phyloP scores from a whole-genome alignment of 2,888 invertebrate species.

The Xestobium rufovillosum region DNA sequence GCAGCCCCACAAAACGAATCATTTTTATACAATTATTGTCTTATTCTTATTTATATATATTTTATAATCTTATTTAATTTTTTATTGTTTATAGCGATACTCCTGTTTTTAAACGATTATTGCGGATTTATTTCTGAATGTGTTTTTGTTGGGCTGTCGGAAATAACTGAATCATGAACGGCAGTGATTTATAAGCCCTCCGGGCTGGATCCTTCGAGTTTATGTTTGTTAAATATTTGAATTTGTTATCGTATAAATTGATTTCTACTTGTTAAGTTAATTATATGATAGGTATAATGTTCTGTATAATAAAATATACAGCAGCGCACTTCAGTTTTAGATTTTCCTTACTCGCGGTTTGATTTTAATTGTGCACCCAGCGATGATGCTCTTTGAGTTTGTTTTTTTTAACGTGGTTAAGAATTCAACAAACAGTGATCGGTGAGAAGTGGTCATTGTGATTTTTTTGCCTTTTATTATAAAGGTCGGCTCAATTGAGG shows the following conservation, averaged over 20 bases:
- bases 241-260: constrained; percentile 34
- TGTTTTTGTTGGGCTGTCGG: constrained; percentile 34
- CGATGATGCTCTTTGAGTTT: too few species aligned
- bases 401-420: too few species aligned
- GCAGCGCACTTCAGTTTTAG: constrained; percentile 39
- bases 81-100: constrained; percentile 33
- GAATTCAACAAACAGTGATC: too few species aligned
- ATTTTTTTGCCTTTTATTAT: too few species aligned
- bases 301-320: constrained; percentile 41
- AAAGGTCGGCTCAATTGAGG: too few species aligned
- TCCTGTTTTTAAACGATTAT: constrained; percentile 1
- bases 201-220: too few species aligned
- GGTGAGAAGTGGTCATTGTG: too few species aligned
- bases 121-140: constrained; percentile 23
- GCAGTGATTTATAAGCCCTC: too few species aligned
- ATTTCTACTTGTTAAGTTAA: constrained; percentile 41
- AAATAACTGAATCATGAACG: too few species aligned
- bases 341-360: too few species aligned
- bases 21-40: constrained; percentile 34
- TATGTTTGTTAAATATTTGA: constrained; percentile 18
- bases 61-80: constrained; percentile 37
- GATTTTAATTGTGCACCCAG: too few species aligned
- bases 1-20: constrained; percentile 24
- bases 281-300: constrained; percentile 36
- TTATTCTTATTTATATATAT: constrained; percentile 36